Base-by-base conservation (phyloP, 2,113 vertebrate species). In the Leptosomus discolor region DNA sequence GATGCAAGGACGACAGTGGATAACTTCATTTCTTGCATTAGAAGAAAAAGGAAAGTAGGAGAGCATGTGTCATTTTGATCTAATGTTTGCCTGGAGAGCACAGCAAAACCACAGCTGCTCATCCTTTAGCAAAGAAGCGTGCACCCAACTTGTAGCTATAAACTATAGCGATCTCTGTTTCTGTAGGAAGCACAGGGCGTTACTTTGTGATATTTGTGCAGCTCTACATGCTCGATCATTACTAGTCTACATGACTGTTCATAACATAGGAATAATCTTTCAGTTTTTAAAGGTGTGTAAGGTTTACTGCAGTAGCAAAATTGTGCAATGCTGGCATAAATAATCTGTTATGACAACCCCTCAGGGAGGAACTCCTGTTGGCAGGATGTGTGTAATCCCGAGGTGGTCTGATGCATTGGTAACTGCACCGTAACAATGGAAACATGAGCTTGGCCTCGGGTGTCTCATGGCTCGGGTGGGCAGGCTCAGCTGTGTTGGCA, bases 341-440 rank as follows among this genome's bases (percentile, higher is more conserved):
- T 94, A 90, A 95, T 90, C 46, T 69, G 64, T 91, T 95, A 61
- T 84, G 94, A 95, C 88, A 97, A 26, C 11, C 81, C 95, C 90
- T 83, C 14, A 6, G 91, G 89, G 87, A 91, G 27, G 79, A 85
- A 70, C 54, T 95, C 37, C 75, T 69, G 36, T 94, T 74, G 75
- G 78, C 76, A 93, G 69, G 58, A 36, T 64, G 36, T 48, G 65
- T 78, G 78, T 77, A 85, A 67, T 70, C 85, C 76, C 0, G 0
- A 71, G 75, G 60, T 78, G 30, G 80, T 51, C 81, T 76, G 53
- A 56, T 74, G 82, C 71, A 3, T 46, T 84, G 83, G 54, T 67
- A 78, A 77, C 60, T 46, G 67, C 71, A 36, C 45, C 0, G 8
- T 74, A 77, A 91, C 71, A 96, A 45, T 51, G 60, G 76, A 51